Base-by-base conservation (phyloP, 92 coral and sea anemone genomes). In the Parazoanthus darwini region DNA sequence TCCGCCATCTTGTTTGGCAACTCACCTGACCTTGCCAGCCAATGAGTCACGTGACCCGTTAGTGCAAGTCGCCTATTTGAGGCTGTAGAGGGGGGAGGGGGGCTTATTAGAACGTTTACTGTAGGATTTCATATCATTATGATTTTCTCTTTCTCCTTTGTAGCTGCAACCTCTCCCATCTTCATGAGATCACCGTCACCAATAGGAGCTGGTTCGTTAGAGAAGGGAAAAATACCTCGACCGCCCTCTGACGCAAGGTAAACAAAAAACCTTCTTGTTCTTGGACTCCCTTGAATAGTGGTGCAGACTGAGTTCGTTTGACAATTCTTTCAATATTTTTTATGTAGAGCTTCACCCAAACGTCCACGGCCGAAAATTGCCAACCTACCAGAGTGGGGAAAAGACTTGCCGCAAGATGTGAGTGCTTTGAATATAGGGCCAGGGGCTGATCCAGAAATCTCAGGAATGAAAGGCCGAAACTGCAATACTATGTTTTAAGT, bases 311-410 rank as follows among this genome's bases (percentile, higher is more conserved):
- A n/a, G 42, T 35, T 65, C 29, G 25, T 38, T 42, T 85, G 42
- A 66, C 43, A 8, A 9, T 5, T 86, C 50, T 26, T 35, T 29
- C 33, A n/a, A n/a, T 20, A 11, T 80, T 42, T 76, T 9, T 5
- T 76, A 48, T 82, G 18, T 25, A 89, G 92, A 70, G 81, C 91
- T 1, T 90, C 96, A 51, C 86, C 93, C 29, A 93, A 91, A 84
- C 94, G 91, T 78, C 82, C 91, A 33, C 90, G 98, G 83, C 89
- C 94, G 5, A 94, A 89, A 86, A 90, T 93, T 39, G 93, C 94
- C 26, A 93, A 90, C 88, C 86, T 97, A 48, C 99, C 99, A 5
- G 94, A 93, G 46, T 97, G 99, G 99, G 99, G 99, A 29, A 97
- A 97, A 86, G 96, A 94, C 75, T 90, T 97, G n/a, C 99, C 99